Conservation (phyloP, 23 tunicate species). For the Halocynthia aurantium region DNA sequence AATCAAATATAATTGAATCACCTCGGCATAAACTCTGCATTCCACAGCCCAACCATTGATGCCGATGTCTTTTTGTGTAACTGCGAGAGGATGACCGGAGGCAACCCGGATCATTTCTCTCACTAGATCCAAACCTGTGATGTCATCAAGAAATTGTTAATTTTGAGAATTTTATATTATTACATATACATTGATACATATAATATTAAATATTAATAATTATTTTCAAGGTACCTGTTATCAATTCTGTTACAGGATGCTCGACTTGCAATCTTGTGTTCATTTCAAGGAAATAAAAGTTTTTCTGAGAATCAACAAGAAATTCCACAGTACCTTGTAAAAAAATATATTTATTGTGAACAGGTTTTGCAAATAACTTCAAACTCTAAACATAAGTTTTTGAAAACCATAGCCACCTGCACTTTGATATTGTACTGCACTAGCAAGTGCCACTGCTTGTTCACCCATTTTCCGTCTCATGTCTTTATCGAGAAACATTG, state of each 20-base stretch:
- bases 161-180: background rate
- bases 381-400: too few species aligned
- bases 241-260: conserved; percentile 92
- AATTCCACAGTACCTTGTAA: conserved; percentile 92
- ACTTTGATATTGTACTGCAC: conserved; percentile 90
- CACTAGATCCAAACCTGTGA: conserved; percentile 78
- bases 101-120: conserved; percentile 93
- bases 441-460: conserved; percentile 91
- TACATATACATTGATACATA: too few species aligned
- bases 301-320: conserved; percentile 70
- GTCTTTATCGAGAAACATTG: conserved; percentile 73
- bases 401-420: conserved; percentile 68
- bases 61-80: conserved; percentile 66
- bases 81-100: conserved; percentile 63
- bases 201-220: background rate
- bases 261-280: conserved; percentile 96
- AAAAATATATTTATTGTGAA: too few species aligned
- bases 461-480: conserved; percentile 89
- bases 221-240: conserved; percentile 35
- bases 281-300: conserved; percentile 97
- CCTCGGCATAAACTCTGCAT: conserved; percentile 97
- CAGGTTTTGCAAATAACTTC: too few species aligned
- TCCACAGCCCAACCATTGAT: conserved; percentile 96
- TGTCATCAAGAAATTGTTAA: background rate
- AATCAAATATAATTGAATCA: too few species aligned